Base-by-base conservation (phyloP, 2,797 vertebrate species). In the Esox lucius region DNA sequence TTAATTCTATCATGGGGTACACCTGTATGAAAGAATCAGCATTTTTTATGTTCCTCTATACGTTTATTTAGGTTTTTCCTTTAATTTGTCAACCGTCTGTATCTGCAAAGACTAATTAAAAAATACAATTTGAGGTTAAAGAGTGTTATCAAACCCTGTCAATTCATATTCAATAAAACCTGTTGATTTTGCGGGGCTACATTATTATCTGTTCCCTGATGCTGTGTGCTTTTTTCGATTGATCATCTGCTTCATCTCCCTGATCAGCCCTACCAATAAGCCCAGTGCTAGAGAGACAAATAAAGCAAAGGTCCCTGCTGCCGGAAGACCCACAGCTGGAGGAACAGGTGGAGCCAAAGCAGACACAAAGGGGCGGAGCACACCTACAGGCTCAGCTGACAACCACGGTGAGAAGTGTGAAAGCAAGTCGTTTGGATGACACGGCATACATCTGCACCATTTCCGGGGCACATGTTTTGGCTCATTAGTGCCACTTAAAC, bases 211-310 rank as follows among this genome's bases (percentile, higher is more conserved):
- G 19, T n/a, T 56, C 19, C 16, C 53, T 19, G 49, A 19, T 53
- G 49, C 49, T 53, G 49, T 62, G 39, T 82, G 17, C 5, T 56
- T 80, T 66, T 66, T 31, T 31, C 28, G 22, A 73, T 22, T 75
- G 51, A 61, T 42, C 19, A 5, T 49, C 26, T 66, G 1, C 71
- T 70, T 86, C 77, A 84, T 78, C 84, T 17, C 28, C 48, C 33
- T 24, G 26, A 33, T 86, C 77, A 98, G 96, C 87, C 80, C 91
- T 28, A 88, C 92, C 75, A 96, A 91, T 88, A 98, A 94, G 81
- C 4, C 89, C 13, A 78, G 81, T 73, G 82, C 75, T 72, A 95
- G 93, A 91, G 94, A 90, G 64, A 74, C 75, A 74, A 88, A 72
- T 82, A 96, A 95, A 76, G 85, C 89, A 77, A 93, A 91, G 78